Evolutionary conservation across 2,113 vertebrate genomes (phyloP), one percentile per base, ranked within the genome.

Genomic region (Bagarius yarrelli): DNA sequence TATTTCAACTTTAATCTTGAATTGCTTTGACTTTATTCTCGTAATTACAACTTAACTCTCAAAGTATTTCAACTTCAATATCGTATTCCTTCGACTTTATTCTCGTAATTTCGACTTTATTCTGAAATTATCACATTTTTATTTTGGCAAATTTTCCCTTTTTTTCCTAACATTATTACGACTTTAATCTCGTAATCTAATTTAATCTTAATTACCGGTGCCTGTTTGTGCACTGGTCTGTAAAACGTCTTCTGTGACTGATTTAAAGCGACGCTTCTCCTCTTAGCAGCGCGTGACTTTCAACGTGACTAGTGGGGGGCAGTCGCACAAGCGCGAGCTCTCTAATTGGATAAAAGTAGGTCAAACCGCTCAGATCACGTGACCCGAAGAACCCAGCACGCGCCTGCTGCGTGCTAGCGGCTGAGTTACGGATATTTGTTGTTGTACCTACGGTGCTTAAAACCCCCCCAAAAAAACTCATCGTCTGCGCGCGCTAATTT

Each of bases 311-410:
- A 25, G 40, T 27, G 55, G 27, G 36, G 78, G 72, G 81, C 78
- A 23, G 73, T 78, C 32, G 78, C 74, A 36, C 4, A 69, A 30
- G 32, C 23, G 6, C 8, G 50, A 60, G 76, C 66, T 60, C 64
- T 78, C 83, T 86, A 57, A 91, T 92, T 92, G 91, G 92, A 77
- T 13, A 52, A 91, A 92, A 91, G 85, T 93, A 92, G 91, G 91
- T 92, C 92, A 93, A 81, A 52, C 88, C 77, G 1, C 47, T 83
- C 86, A 64, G 66, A 27, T 90, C 89, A 89, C 87, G 87, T 93
- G 91, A 92, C 79, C 86, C 16, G 18, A 56, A 81, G 75, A 50
- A 83, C 85, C 56, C 56, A 57, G 69, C 61, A 52, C 69, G 36
- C 69, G 53, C 36, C 56, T 64, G 66, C 56, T 66, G 67, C 77